Evolutionary conservation across 2,113 vertebrate species (phyloP), one percentile per base, ranked within the genome.

Genomic region (Meriones unguiculatus): DNA sequence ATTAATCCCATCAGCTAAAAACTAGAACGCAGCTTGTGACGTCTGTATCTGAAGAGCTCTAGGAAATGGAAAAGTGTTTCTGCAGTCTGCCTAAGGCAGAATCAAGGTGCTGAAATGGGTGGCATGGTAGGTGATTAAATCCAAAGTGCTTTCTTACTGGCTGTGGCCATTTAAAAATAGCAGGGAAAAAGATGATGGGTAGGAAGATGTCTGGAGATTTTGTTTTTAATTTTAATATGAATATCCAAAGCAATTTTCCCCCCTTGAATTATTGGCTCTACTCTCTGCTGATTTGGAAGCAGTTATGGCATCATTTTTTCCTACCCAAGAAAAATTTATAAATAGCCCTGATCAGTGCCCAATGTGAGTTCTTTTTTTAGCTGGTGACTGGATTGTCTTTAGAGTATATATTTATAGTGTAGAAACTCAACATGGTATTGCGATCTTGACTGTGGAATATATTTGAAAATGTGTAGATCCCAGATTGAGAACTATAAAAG

Each of bases 211-310:
- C 73, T 89, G 13, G n/a, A 65, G 32, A 50, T 11, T 90, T 76
- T 77, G 30, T 85, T 59, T 89, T 91, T 54, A 76, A 28, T 87
- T 90, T 89, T n/a, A 92, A 30, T 41, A 84, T 35, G 54, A 95
- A 90, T 52, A 87, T 50, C 17, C 35, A 70, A n/a, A 38, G n/a
- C 84, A 69, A 52, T 69, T 70, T 87, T 69, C 65, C 25, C 35
- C 67, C 52, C 64, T 85, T 65, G 64, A 87, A 52, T 41, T 65
- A 65, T 65, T 65, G 82, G 38, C 12, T 76, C 5, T 50, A 59
- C 2, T 54, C 50, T 86, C 87, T 84, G 54, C 30, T 91, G 67
- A 89, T 70, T 85, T 96, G 59, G 65, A 97, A 96, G 87, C 32
- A 91, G 7, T 41, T 75, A 13, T 22, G 69, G 15, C 70, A 76